Evolutionary conservation across 37 sponge, comb jelly and placozoan genomes (phyloP).

Genomic region (Aplysina aerophoba): DNA sequence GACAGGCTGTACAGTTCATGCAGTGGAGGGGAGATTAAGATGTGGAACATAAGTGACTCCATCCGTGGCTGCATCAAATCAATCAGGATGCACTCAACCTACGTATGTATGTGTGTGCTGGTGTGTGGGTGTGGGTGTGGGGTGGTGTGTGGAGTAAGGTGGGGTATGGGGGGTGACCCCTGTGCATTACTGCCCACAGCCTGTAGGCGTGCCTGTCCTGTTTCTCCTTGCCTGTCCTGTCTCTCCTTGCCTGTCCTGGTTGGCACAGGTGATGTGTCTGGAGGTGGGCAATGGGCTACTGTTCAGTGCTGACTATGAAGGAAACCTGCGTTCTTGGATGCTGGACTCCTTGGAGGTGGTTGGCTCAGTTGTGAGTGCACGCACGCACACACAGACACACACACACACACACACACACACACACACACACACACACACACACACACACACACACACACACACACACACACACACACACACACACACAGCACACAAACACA

Average conservation of each 20-base stretch:
- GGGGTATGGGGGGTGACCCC: background rate
- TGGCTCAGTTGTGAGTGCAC: constrained; percentile 17
- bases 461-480: background rate
- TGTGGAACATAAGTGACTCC: constrained; percentile 83
- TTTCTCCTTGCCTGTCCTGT: too few species aligned
- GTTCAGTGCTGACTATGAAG: constrained; percentile 84
- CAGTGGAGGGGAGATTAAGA: constrained; percentile 86
- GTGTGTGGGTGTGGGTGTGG: background rate
- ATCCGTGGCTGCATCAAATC: constrained; percentile 87
- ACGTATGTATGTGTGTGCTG: constrained; percentile 36
- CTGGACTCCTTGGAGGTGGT: constrained; percentile 72
- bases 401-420: too few species aligned
- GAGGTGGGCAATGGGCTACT: constrained; percentile 64
- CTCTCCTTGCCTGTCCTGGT: too few species aligned
- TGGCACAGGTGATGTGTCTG: constrained; percentile 73
- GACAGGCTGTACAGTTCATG: constrained; percentile 79
- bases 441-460: background rate
- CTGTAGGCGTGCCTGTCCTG: too few species aligned
- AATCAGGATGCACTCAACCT: constrained; percentile 75
- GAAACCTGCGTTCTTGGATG: constrained; percentile 76
- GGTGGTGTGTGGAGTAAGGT: background rate
- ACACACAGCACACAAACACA: background rate
- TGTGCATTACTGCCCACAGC: background rate
- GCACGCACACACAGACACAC: too few species aligned
- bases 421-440: background rate